Evolutionary conservation across 1,140 invertebrate genomes (phyloP), one percentile per base, ranked within the genome.

Genomic region (Sesamia nonagrioides): DNA sequence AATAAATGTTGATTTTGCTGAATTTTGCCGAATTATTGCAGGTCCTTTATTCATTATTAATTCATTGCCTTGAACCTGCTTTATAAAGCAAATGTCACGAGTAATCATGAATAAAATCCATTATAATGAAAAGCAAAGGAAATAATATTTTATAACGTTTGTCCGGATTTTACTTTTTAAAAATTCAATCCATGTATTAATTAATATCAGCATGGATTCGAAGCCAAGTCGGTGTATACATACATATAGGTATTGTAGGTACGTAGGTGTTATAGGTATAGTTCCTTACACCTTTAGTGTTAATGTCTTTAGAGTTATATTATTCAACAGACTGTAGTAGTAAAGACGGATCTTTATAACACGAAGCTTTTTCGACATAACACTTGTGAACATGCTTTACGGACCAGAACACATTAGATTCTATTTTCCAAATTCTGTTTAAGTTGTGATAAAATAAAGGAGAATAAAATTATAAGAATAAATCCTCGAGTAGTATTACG

Each of bases 121-220:
- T 37, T 71, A 27, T 50, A 71, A 2, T 15, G 6, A 56, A 37
- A 48, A 56, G 56, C 27, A 72, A 71, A 52, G 68, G 48, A 71
- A 52, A 52, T 52, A 52, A 66, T 52, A 52, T 71, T 71, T 71
- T 52, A 71, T 71, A 48, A 52, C 68, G 68, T 71, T 72, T 68
- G 40, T 21, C 21, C 63, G 33, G 50, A 56, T 72, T 72, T 72
- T 37, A 72, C 48, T 56, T 72, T 72, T 54, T 54, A n/a, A 72
- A 54, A 68, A 18, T 52, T 54, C 48, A 52, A 40, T 54, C 69
- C 33, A 56, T 54, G 69, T 33, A 40, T 72, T 37, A 50, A 40
- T 72, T 37, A 50, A 33, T 68, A 68, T 68, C 63, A 52, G 50
- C 69, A 72, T 50, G 63, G 45, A 50, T 72, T 13, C 48, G 40